phyloP scores from a whole-genome alignment of 2,888 invertebrate species.

The Pandemis corylana region DNA sequence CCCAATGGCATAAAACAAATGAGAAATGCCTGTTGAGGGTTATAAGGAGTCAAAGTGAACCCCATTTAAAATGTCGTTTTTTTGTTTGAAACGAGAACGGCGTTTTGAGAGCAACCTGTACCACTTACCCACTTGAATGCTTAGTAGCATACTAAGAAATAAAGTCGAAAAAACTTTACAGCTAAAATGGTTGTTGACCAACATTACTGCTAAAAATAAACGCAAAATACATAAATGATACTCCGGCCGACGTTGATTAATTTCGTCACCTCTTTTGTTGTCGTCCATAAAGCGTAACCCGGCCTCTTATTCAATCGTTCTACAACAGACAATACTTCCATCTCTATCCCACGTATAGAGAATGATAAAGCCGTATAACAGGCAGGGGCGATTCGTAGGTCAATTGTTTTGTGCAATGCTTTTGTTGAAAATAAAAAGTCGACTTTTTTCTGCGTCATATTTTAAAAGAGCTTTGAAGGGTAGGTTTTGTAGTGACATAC shows the following conservation, averaged over 20 bases:
- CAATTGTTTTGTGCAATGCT: constrained; percentile 68
- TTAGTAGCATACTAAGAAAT: neutral
- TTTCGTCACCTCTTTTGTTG: constrained; percentile 73
- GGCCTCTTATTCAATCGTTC: constrained; percentile 43
- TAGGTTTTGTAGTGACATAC: constrained; percentile 48
- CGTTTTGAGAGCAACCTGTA: neutral
- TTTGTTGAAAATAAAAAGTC: constrained; percentile 61
- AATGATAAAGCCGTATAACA: constrained; percentile 15
- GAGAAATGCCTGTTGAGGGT: no score
- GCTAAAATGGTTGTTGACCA: neutral
- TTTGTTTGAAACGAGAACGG: no score
- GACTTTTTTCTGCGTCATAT: constrained; percentile 48
- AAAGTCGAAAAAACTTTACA: neutral
- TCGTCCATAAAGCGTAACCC: constrained; percentile 67
- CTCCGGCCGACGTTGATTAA: constrained; percentile 65
- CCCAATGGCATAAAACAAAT: no score
- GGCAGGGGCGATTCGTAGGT: constrained; percentile 52
- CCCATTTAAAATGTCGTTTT: no score
- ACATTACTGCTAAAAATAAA: constrained; percentile 22
- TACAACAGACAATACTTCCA: constrained; percentile 29
- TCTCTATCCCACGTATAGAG: constrained; percentile 18
- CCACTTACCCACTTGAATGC: neutral
- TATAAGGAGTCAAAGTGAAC: no score
- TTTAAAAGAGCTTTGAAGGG: constrained; percentile 5
- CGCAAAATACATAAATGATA: constrained; percentile 43